A percentile compares a stretch with the other conserved stretches of the same genome.
These are phyloP conservation scores for Belgica antarctica DNA, from an alignment of 2,888 invertebrate species.

Conservation along the genomic window DNA sequence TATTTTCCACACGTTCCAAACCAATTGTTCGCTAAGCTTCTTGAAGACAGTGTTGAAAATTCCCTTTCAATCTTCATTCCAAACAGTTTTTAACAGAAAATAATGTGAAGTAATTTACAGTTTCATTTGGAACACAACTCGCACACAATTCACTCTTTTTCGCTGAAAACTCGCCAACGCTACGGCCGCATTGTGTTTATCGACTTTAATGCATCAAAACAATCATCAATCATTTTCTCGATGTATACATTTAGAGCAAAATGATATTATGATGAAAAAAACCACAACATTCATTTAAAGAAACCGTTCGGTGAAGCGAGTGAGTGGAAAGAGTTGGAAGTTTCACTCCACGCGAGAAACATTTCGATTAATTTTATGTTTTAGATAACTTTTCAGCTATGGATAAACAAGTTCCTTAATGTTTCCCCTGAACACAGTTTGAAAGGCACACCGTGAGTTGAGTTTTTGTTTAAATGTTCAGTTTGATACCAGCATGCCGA, in stretches of 20 bases:
- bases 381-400: not conserved
- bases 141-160: not conserved
- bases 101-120: slow-evolving; percentile 37
- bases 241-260: slow-evolving; percentile 40
- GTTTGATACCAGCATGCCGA: not conserved
- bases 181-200: slow-evolving; percentile 33
- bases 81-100: not conserved
- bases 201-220: slow-evolving; percentile 41
- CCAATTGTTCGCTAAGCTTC: too few species aligned
- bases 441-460: not conserved
- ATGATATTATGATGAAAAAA: slow-evolving; percentile 27
- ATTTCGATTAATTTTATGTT: not conserved
- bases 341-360: not conserved
- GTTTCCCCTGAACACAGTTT: not conserved
- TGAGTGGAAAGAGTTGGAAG: not conserved
- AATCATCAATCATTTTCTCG: slow-evolving; percentile 41
- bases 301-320: not conserved
- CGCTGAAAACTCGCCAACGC: slow-evolving; percentile 33
- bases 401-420: not conserved
- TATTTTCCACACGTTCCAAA: too few species aligned
- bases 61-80: not conserved
- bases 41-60: too few species aligned
- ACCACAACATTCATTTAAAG: slow-evolving; percentile 2
- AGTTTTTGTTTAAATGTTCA: not conserved
- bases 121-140: too few species aligned